Evolutionary conservation across 2,888 invertebrate species (phyloP).

Genomic region (Patella ulyssiponensis): DNA sequence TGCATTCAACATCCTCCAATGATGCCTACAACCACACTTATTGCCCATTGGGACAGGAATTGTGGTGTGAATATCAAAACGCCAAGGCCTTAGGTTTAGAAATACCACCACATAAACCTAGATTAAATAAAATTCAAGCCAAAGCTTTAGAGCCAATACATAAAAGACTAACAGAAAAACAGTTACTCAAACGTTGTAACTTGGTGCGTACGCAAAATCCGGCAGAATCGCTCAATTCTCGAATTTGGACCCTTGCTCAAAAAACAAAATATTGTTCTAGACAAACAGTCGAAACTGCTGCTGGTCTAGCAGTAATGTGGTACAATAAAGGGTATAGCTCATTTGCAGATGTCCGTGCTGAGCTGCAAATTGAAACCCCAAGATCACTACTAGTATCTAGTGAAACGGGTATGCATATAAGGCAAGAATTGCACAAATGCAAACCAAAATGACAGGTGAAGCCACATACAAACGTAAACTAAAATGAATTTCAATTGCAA

Average conservation of each 20-base stretch:
- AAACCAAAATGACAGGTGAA: too few relatives aligned
- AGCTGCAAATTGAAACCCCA: too few relatives aligned
- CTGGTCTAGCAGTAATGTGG: neutral
- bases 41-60: neutral
- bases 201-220: neutral
- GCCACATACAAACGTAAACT: too few relatives aligned
- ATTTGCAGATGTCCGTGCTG: too few relatives aligned
- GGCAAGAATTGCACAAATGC: too few relatives aligned
- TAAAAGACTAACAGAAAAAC: neutral
- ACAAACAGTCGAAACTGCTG: neutral
- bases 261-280: neutral
- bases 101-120: slow-evolving; percentile 2
- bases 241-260: neutral
- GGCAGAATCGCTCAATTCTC: neutral
- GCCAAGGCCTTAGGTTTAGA: neutral
- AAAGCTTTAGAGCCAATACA: neutral
- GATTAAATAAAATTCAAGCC: neutral
- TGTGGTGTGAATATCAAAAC: neutral
- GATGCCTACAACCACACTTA: neutral
- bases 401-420: too few relatives aligned
- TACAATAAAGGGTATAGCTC: neutral
- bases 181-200: neutral
- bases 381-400: too few relatives aligned
- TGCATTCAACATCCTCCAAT: neutral
- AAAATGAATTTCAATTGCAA: too few relatives aligned